These are phyloP conservation scores for Corticium candelabrum DNA, from an alignment of 37 sponge, comb jelly and placozoan species.

Conservation along the genomic window DNA sequence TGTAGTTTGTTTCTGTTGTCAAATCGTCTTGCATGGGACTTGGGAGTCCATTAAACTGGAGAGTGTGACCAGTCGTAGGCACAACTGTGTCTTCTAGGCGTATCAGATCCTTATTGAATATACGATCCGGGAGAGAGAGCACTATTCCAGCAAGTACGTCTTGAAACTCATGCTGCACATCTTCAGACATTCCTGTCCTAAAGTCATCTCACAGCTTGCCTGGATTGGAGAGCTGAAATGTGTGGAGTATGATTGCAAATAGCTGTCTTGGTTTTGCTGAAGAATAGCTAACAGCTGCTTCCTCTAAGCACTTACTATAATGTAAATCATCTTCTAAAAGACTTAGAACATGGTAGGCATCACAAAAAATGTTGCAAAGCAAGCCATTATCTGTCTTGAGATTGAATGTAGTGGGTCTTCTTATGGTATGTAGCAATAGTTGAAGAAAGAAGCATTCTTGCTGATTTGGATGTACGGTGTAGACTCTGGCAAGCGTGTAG, in stretches of 20 bases:
- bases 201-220: background rate
- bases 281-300: conserved; percentile 16
- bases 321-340: conserved; percentile 39
- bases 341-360: conserved; percentile 23
- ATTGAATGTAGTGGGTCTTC: conserved; percentile 16
- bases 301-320: conserved; percentile 22
- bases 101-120: background rate
- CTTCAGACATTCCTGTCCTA: background rate
- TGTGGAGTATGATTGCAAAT: conserved; percentile 25
- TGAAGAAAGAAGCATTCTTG: conserved; percentile 34
- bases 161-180: background rate
- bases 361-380: conserved; percentile 19
- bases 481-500: conserved; percentile 19
- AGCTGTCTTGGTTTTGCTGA: conserved; percentile 21
- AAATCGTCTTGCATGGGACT: too few species aligned
- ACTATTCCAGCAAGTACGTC: background rate
- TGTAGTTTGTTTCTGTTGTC: too few species aligned
- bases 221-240: conserved; percentile 16
- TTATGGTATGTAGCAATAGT: conserved; percentile 26
- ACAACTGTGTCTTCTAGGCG: background rate
- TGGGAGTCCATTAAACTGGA: background rate
- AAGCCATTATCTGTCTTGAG: conserved; percentile 21
- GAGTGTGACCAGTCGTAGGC: background rate
- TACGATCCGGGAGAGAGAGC: background rate
- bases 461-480: conserved; percentile 29